Base-by-base conservation (phyloP, 2,113 vertebrate species). In the Tyto alba region DNA sequence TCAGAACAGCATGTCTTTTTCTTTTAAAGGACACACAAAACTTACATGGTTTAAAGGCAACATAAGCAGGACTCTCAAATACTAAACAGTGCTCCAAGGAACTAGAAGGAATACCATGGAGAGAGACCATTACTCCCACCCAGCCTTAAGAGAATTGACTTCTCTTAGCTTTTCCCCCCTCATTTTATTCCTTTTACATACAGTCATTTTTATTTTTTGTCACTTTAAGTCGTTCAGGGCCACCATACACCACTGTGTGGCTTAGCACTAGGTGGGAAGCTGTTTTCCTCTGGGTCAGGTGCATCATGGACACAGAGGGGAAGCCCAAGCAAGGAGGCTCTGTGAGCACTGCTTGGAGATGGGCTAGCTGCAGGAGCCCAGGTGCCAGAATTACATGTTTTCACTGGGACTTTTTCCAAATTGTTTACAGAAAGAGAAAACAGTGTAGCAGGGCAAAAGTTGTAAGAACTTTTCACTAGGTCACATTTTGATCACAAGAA, bases 241-340 rank as follows among this genome's bases (percentile, higher is more conserved):
- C 16, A 17, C 11, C 25, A 16, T 26, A 30, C 29, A 40, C 32
- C 13, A 23, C 53, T 17, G 32, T 38, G 38, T 16, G 32, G 47
- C 18, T 62, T 21, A 22, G 75, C 40, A 63, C 12, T 23, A 25
- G 26, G 21, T 48, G 9, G 27, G 30, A 47, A 12, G 41, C 26
- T 36, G 23, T 26, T 20, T 25, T 40, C 41, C 8, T 4, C 17
- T 17, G 14, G 2, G 20, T 25, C 21, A 40, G 13, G 30, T 15
- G 36, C 41, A n/a, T 21, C 26, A 41, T 1, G 0, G 40, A 17
- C 0, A 3, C 41, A 26, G 14, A 47, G 10, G 18, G 40, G 32
- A 64, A 56, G 21, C 50, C 50, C 57, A 36, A 27, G 32, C 26
- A 47, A 27, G 40, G 14, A 48, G 48, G 43, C 38, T 75, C 32